Conservation (phyloP, 2,888 invertebrate species). For the Cartodere bifasciata region DNA sequence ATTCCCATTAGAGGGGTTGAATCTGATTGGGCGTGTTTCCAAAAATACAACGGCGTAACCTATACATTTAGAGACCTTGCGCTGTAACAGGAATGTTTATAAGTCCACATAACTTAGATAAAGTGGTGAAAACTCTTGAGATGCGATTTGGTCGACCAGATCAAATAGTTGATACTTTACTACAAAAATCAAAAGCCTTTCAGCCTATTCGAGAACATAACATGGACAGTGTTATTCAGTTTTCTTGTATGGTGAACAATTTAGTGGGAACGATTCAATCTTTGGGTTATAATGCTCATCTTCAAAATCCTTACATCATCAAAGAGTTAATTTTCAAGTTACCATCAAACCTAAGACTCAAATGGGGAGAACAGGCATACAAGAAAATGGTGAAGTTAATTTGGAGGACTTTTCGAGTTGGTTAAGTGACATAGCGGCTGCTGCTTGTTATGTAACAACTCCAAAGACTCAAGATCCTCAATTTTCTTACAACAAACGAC, state of each 20-base stretch:
- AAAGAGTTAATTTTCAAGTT: conserved; percentile 4
- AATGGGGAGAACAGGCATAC: conserved; percentile 5
- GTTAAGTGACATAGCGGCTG: not conserved
- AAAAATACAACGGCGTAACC: too few species aligned
- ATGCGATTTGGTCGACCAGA: conserved; percentile 5
- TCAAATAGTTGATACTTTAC: conserved; percentile 1
- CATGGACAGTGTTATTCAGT: conserved; percentile 1
- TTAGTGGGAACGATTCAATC: conserved; percentile 3
- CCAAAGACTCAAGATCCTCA: conserved; percentile 1
- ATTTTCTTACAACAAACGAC: too few species aligned
- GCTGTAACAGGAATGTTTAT: conserved; percentile 3
- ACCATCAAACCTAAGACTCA: conserved; percentile 3
- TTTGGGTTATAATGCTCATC: conserved; percentile 3
- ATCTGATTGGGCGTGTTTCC: too few species aligned
- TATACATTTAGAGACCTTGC: too few species aligned
- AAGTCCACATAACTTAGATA: conserved; percentile 3
- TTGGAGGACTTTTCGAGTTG: conserved; percentile 3
- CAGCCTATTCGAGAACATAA: conserved; percentile 2
- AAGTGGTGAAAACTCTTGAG: conserved; percentile 2
- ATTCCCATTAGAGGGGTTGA: too few species aligned
- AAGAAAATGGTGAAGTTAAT: not conserved
- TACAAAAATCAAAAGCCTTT: conserved; percentile 1
- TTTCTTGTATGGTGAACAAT: conserved; percentile 1
- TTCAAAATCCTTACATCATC: conserved; percentile 6
- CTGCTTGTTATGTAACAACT: conserved; percentile 3